These are phyloP conservation scores for Pachyrhynchus sulphureomaculatus DNA, from an alignment of 1,140 invertebrate genomes.

Conservation along the genomic window DNA sequence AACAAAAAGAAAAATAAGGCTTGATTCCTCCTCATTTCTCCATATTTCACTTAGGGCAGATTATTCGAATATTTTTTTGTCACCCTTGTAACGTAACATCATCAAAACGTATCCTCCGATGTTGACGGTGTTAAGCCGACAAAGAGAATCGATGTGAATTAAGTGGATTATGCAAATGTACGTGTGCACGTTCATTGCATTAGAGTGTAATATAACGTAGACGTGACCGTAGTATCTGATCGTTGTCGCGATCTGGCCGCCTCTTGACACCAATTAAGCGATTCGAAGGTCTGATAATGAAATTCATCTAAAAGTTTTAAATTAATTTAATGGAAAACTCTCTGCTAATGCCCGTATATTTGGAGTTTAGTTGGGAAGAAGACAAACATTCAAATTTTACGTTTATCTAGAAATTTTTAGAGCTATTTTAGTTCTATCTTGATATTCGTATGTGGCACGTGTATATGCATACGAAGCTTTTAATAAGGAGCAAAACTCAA, in stretches of 20 bases:
- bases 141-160: conserved; percentile 6
- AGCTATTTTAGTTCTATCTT: neutral
- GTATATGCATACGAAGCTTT: no score
- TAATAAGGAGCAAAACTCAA: no score
- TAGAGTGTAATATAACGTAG: conserved; percentile 11
- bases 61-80: no score
- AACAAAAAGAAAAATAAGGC: no score
- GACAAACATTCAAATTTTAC: neutral
- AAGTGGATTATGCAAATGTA: conserved; percentile 15
- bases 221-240: conserved; percentile 13
- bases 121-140: neutral
- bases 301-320: neutral
- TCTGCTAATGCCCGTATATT: neutral
- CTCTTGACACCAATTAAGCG: conserved; percentile 7
- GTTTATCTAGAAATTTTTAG: neutral
- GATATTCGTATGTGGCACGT: neutral
- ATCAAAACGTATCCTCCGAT: neutral
- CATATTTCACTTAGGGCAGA: no score
- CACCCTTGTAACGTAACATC: no score
- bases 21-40: no score
- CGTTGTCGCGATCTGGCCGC: neutral
- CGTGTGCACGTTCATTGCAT: conserved; percentile 13
- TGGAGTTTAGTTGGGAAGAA: no score
- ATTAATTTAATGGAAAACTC: neutral
- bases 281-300: neutral